Evolutionary conservation across 2,113 vertebrate genomes (phyloP), one percentile per base, ranked within the genome.

Genomic region (Dendrocopos noguchii): DNA sequence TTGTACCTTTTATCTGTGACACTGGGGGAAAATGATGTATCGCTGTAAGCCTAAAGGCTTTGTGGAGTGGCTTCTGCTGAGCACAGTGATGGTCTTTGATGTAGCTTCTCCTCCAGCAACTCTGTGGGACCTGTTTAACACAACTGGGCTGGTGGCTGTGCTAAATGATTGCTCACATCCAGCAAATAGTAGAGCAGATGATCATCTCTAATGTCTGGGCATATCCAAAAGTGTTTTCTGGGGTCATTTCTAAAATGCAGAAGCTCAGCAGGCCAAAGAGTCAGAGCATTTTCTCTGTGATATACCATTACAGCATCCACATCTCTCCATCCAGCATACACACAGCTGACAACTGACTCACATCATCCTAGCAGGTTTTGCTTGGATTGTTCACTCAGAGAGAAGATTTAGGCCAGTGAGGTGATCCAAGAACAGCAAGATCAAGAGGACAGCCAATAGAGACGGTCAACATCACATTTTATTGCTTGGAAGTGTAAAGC

Each of bases 391-490:
- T 92, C 56, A 64, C 9, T 12, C 33, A 42, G 12, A 10, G 29
- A 77, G 60, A 6, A 70, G 52, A 70, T 59, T 36, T 31, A 74
- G 46, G 76, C 31, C 33, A 67, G 42, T 12, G 22, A 67, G 3
- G 8, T n/a, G 65, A 71, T 46, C 57, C 46, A 64, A 75, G 67
- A 87, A 10, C 14, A 52, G 27, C 31, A 33, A 47, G 15, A 44
- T 33, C 34, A 77, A 33, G 53, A 0, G 1, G 86, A 19, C 0
- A 52, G 42, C 25, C 50, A 36, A 42, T 0, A n/a, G 24, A 64
- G 91, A 84, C 10, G 1, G 21, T 50, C 70, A 84, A 16, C 20
- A 21, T 33, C 24, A 14, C 27, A 39, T 65, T 87, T 65, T 11
- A 71, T 25, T 60, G 52, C 44, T 70, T 61, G 50, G 61, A 52